phyloP scores from a whole-genome alignment of 37 sponge, comb jelly and placozoan genomes.

The Geodia barretti region DNA sequence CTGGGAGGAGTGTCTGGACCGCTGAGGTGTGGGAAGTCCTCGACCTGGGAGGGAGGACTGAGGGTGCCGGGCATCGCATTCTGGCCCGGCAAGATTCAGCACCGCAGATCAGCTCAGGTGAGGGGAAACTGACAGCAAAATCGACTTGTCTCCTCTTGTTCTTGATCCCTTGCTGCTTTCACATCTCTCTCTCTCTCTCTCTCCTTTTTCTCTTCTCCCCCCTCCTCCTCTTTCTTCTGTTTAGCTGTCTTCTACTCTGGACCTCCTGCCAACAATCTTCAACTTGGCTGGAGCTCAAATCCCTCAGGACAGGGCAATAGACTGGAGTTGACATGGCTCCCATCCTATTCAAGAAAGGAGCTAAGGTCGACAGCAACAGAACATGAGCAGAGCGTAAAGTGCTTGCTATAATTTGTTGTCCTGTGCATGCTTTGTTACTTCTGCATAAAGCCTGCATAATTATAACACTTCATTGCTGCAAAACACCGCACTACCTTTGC shows the following conservation, averaged over 20 bases:
- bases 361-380: conserved; percentile 19
- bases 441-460: too few species aligned
- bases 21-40: conserved; percentile 68
- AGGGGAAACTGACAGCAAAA: too few species aligned
- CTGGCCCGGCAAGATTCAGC: conserved; percentile 49
- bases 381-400: too few species aligned
- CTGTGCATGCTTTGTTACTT: too few species aligned
- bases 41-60: conserved; percentile 76
- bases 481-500: too few species aligned
- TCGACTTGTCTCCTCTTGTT: too few species aligned
- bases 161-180: too few species aligned
- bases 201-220: neutral
- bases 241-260: conserved; percentile 33
- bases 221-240: neutral
- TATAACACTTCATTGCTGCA: too few species aligned
- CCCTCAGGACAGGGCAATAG: conserved; percentile 30
- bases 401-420: too few species aligned
- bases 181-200: neutral
- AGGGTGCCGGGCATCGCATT: conserved; percentile 71
- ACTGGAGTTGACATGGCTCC: conserved; percentile 66
- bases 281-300: conserved; percentile 40
- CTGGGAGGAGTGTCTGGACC: conserved; percentile 62
- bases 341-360: conserved; percentile 44
- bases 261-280: conserved; percentile 68
- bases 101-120: conserved; percentile 35